These are phyloP conservation scores for Folsomia candida DNA, from an alignment of 2,888 invertebrate species.

Conservation along the genomic window DNA sequence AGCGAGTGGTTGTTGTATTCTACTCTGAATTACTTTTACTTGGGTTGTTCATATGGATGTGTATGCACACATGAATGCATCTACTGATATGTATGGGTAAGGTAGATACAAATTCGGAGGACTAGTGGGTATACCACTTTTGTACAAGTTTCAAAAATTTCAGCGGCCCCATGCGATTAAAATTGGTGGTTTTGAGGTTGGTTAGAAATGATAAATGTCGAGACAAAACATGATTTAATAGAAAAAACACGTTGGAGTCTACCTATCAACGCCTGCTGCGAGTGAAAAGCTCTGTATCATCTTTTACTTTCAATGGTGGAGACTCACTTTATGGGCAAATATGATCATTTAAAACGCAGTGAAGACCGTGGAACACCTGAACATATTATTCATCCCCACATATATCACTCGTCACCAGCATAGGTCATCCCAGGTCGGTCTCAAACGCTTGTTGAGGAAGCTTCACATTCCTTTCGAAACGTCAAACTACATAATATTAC, in stretches of 20 bases:
- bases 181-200: constrained; percentile 50
- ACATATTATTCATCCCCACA: background rate
- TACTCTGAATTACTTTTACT: background rate
- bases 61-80: background rate
- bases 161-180: constrained; percentile 46
- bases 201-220: constrained; percentile 50
- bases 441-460: background rate
- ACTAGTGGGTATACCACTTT: background rate
- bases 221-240: constrained; percentile 50
- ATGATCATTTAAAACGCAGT: background rate
- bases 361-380: constrained; percentile 9
- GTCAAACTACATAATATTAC: too few species aligned
- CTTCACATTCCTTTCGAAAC: background rate
- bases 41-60: background rate
- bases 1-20: constrained; percentile 11
- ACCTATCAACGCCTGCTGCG: constrained; percentile 51
- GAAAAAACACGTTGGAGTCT: constrained; percentile 48
- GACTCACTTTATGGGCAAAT: constrained; percentile 1
- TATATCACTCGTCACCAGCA: constrained; percentile 6
- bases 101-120: too few species aligned
- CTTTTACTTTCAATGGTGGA: constrained; percentile 5
- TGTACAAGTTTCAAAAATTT: background rate
- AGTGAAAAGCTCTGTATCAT: constrained; percentile 38
- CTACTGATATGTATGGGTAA: too few species aligned
- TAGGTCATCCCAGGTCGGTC: background rate